Evolutionary conservation across 2,888 invertebrate species (phyloP).

Genomic region (Dexiosoma caninum): DNA sequence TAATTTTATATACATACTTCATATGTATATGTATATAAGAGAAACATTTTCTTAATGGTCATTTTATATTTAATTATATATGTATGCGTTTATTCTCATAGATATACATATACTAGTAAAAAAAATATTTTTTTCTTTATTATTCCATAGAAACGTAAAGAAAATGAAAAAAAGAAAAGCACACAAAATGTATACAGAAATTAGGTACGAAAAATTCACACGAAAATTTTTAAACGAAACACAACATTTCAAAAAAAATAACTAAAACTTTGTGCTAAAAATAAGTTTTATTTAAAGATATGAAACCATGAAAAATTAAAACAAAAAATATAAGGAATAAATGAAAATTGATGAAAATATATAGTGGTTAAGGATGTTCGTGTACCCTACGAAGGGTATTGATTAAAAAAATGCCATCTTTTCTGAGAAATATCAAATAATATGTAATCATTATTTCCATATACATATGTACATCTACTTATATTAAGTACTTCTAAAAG

Average conservation of each 20-base stretch:
- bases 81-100: too few species aligned
- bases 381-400: too few species aligned
- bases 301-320: conserved; percentile 75
- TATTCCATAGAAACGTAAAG: conserved; percentile 42
- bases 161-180: conserved; percentile 18
- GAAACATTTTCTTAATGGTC: not conserved
- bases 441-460: too few species aligned
- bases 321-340: conserved; percentile 46
- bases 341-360: too few species aligned
- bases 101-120: not conserved
- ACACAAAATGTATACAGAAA: conserved; percentile 25
- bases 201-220: conserved; percentile 61
- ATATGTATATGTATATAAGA: not conserved
- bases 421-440: too few species aligned
- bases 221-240: conserved; percentile 43
- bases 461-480: too few species aligned
- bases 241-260: conserved; percentile 66
- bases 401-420: too few species aligned
- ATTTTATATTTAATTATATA: conserved; percentile 10
- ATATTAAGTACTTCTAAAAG: too few species aligned
- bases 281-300: conserved; percentile 76
- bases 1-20: too few species aligned
- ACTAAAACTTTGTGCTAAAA: conserved; percentile 72
- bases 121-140: not conserved
- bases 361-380: too few species aligned